Base-by-base conservation (phyloP, 2,888 invertebrate species). In the Cataglyphis albicans region DNA sequence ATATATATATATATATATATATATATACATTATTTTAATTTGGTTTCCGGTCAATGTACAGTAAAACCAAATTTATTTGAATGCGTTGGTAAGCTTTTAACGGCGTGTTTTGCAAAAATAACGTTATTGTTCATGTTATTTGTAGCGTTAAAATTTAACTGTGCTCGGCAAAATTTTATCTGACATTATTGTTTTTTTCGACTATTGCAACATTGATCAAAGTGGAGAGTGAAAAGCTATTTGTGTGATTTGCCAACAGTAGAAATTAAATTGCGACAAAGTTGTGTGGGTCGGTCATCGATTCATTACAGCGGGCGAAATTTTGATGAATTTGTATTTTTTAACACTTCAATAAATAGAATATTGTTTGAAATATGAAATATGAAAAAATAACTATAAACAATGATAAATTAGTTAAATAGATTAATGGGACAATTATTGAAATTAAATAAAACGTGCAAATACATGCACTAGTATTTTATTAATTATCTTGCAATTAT, bases 91-190 rank as follows among this genome's bases (percentile, higher is more conserved):
- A 63, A 63, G 41, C 41, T 74, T 63, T 64, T 44, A 74, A 74
- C 41, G 3, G 5, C 12, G 7, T 12, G 18, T 74, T 70, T 74
- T 63, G 9, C 29, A n/a, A 74, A 64, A 29, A 74, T 74, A 32
- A 63, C n/a, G 2, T n/a, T 44, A 74, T 63, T 74, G 63, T 74
- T 63, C 68, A 29, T 25, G 41, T 32, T 73, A 74, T 74, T 74
- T 74, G 63, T 74, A 74, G 29, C 25, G 15, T 73, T 52, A 70
- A 72, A 61, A 61, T 74, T 63, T 32, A 74, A 74, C 29, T 63
- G 64, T 74, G 63, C 32, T 41, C 41, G 4, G 29, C 25, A 41
- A 12, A 41, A 3, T 29, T 73, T 12, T 61, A 29, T 61, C 25
- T 18, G 29, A 15, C 32, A 52, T 52, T 4, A 1, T 25, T 25